Evolutionary conservation across 2,888 invertebrate genomes (phyloP).

Genomic region (Rhingia rostrata): DNA sequence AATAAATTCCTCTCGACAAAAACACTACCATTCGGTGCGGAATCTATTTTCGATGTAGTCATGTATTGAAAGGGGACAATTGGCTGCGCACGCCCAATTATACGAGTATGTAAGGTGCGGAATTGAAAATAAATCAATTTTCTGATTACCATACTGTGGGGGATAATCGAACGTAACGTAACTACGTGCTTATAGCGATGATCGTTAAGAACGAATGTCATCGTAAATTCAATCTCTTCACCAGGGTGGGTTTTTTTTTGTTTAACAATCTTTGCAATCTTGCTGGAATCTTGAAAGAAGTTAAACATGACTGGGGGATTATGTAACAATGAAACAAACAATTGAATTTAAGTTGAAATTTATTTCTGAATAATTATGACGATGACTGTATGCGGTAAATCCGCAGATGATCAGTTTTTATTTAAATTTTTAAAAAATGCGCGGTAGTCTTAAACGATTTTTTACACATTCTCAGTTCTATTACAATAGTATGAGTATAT

Average conservation of each 20-base stretch:
- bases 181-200: not conserved
- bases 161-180: conserved; percentile 36
- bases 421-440: no score
- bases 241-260: conserved; percentile 16
- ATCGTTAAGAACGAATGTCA: not conserved
- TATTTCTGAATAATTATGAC: not conserved
- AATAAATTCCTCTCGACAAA: not conserved
- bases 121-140: conserved; percentile 2
- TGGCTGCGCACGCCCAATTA: conserved; percentile 7
- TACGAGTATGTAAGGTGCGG: not conserved
- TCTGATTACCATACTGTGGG: conserved; percentile 45
- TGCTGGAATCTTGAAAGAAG: not conserved
- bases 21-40: conserved; percentile 3
- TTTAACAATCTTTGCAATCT: not conserved
- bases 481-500: no score
- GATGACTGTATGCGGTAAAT: not conserved
- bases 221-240: conserved; percentile 28
- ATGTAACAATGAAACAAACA: not conserved
- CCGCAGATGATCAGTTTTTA: no score
- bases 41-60: conserved; percentile 1
- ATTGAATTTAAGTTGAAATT: not conserved
- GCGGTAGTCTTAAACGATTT: no score
- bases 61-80: conserved; percentile 7
- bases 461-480: no score
- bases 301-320: conserved; percentile 6